A percentile compares a stretch with the other conserved stretches of the same genome.
Conservation (phyloP, 2,113 vertebrate species). For the Tylochromis polylepis region DNA sequence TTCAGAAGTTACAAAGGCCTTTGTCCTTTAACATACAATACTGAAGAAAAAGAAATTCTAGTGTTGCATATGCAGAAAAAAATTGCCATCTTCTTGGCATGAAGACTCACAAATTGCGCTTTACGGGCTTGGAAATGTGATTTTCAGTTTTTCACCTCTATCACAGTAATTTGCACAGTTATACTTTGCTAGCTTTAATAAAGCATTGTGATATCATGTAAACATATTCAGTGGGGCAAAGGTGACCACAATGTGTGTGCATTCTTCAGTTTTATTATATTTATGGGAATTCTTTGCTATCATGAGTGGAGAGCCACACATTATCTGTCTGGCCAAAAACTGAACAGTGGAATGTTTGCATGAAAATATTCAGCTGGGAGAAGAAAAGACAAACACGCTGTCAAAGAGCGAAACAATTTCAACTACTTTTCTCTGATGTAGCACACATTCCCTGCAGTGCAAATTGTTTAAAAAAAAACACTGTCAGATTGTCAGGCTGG, state of each 20-base stretch:
- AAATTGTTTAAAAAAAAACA: conserved; percentile 24
- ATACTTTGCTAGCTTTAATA: background rate
- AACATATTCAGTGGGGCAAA: background rate
- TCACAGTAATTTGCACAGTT: background rate
- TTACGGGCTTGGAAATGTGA: background rate
- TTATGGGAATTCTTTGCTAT: conserved; percentile 12
- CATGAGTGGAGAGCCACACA: conserved; percentile 33
- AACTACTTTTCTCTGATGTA: conserved; percentile 2
- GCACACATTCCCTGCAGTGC: background rate
- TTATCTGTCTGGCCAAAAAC: conserved; percentile 19
- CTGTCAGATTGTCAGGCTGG: conserved; percentile 2
- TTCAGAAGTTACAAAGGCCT: background rate
- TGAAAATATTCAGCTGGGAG: conserved; percentile 7
- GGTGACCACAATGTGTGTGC: background rate
- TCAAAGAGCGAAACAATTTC: conserved; percentile 10
- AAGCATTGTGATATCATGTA: background rate
- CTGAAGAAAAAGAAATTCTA: background rate
- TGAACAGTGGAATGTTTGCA: conserved; percentile 31
- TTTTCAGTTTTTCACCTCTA: background rate
- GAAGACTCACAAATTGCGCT: background rate
- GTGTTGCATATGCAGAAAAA: conserved; percentile 3
- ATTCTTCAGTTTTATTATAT: background rate
- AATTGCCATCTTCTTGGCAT: conserved; percentile 4
- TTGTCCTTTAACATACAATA: background rate
- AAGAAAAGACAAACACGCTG: conserved; percentile 28